Evolutionary conservation across 2,113 vertebrate genomes (phyloP).

Genomic region (Anhinga anhinga): DNA sequence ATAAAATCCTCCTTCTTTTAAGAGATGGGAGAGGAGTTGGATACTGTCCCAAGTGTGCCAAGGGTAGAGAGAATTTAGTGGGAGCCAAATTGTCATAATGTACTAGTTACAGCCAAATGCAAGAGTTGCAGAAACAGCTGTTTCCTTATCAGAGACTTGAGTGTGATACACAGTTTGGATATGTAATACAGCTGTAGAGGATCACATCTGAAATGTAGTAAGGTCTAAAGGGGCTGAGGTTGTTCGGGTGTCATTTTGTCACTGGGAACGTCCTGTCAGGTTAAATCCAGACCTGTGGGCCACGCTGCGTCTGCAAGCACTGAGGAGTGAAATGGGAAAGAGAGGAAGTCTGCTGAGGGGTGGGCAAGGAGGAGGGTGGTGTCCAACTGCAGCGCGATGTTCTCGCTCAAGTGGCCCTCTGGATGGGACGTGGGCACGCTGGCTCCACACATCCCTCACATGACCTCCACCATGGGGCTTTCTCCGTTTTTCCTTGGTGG

Average conservation of each 20-base stretch:
- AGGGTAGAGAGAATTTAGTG: neutral
- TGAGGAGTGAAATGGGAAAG: accelerated
- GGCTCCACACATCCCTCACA: neutral
- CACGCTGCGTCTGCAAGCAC: neutral
- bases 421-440: accelerated
- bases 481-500: neutral
- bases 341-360: neutral
- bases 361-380: neutral
- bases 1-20: neutral
- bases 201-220: neutral
- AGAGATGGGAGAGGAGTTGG: neutral
- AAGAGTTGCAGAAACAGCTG: neutral
- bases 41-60: neutral
- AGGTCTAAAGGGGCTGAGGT: neutral
- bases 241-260: neutral
- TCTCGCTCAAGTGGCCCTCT: accelerated
- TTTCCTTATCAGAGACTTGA: constrained; percentile 2
- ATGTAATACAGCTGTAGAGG: neutral
- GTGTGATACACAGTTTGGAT: neutral
- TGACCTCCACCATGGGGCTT: accelerated
- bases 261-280: neutral
- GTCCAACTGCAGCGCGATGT: accelerated
- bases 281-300: neutral
- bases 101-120: neutral
- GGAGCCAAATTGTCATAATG: neutral